Evolutionary conservation across 2,113 vertebrate genomes (phyloP).

Genomic region (Polyodon spathula): DNA sequence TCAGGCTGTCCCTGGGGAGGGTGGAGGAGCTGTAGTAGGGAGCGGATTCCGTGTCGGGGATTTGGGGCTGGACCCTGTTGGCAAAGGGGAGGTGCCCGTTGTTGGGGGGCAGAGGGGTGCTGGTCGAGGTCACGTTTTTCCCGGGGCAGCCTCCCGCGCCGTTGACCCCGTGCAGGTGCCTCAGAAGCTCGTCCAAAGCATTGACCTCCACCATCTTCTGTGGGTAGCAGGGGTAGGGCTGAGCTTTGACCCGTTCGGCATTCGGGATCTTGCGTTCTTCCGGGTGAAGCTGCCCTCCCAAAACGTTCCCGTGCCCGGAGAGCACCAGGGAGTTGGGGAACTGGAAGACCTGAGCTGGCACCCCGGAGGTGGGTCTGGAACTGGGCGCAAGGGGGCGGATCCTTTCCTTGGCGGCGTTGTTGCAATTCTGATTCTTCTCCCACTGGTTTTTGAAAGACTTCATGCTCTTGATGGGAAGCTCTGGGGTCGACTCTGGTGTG

Average conservation of each 20-base stretch:
- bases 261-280: constrained; percentile 70
- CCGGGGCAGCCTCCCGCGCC: constrained; percentile 35
- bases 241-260: constrained; percentile 56
- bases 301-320: constrained; percentile 43
- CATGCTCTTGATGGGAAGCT: constrained; percentile 75
- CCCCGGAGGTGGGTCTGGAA: constrained; percentile 48
- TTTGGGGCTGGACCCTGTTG: constrained; percentile 63
- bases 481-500: constrained; percentile 79
- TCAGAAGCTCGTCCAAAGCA: constrained; percentile 74
- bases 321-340: constrained; percentile 49
- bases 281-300: constrained; percentile 39
- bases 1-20: constrained; percentile 65
- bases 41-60: constrained; percentile 56
- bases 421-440: constrained; percentile 83
- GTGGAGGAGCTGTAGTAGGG: constrained; percentile 69
- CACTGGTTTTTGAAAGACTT: constrained; percentile 70
- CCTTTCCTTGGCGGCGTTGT: constrained; percentile 66
- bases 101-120: constrained; percentile 45
- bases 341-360: constrained; percentile 56
- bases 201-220: constrained; percentile 79
- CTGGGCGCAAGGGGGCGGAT: constrained; percentile 40
- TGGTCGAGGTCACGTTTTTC: constrained; percentile 52
- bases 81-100: constrained; percentile 47
- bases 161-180: constrained; percentile 69
- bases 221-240: constrained; percentile 51